A percentile compares a stretch with the other conserved stretches of the same genome.
Conservation (phyloP, 2,113 vertebrate genomes). For the western clawed frog (Xenopus tropicalis) region UCB_Xtro_10.0 CM004445.2:63225501-63226000, state of each 20-base stretch:
- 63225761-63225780: constrained; percentile 58
- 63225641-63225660: constrained; percentile 53
- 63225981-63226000: no score
- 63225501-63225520: no score
- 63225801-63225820: constrained; percentile 77
- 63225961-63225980: no score
- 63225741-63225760: constrained; percentile 44
- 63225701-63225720: constrained; percentile 33
- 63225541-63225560: neutral
- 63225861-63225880: constrained; percentile 66
- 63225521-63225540: no score
- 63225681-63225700: constrained; percentile 40
- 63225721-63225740: constrained; percentile 45
- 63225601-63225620: constrained; percentile 50
- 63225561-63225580: constrained; percentile 39
- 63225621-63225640: constrained; percentile 50
- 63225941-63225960: no score
- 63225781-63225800: constrained; percentile 67
- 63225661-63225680: constrained; percentile 56
- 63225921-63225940: constrained; percentile 55
- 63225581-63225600: constrained; percentile 30
- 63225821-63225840: constrained; percentile 60
- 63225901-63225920: constrained; percentile 69
- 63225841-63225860: constrained; percentile 73
- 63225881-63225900: constrained; percentile 70